Evolutionary conservation across 2,113 vertebrate species (phyloP).

Genomic region (Lampris incognitus): DNA sequence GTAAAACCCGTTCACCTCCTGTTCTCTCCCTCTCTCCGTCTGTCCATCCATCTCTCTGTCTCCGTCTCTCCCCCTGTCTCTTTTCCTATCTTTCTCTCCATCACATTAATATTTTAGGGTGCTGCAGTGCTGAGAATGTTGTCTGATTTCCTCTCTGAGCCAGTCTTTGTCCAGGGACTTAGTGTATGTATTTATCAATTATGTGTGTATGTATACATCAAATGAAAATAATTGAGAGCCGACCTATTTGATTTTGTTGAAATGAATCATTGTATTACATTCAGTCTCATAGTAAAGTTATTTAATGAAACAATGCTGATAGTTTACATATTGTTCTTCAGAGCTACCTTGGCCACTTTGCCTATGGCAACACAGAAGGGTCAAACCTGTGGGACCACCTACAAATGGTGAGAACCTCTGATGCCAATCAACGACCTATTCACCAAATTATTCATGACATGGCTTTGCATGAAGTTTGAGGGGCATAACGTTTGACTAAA

Average conservation of each 20-base stretch:
- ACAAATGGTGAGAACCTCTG: conserved; percentile 77
- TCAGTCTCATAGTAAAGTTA: no score
- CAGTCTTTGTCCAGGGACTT: conserved; percentile 86
- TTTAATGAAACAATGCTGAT: not conserved
- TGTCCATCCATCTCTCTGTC: no score
- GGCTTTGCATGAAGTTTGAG: no score
- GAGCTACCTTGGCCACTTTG: conserved; percentile 82
- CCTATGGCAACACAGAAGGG: conserved; percentile 86
- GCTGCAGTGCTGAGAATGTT: conserved; percentile 93
- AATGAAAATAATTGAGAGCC: no score
- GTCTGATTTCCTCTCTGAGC: conserved; percentile 86
- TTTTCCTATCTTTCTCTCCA: not conserved
- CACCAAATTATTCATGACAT: not conserved
- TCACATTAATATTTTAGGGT: conserved; percentile 72
- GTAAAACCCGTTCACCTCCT: not conserved
- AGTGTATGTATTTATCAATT: conserved; percentile 75
- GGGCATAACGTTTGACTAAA: no score
- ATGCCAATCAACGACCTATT: not conserved
- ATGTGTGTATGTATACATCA: not conserved
- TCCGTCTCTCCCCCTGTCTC: no score
- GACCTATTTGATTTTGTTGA: no score
- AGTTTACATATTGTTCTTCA: conserved; percentile 36
- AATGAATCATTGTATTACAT: no score
- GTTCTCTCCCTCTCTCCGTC: no score
- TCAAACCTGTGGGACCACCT: conserved; percentile 87